phyloP scores from a whole-genome alignment of 2,113 vertebrate genomes.

The Corythaeola cristata region DNA sequence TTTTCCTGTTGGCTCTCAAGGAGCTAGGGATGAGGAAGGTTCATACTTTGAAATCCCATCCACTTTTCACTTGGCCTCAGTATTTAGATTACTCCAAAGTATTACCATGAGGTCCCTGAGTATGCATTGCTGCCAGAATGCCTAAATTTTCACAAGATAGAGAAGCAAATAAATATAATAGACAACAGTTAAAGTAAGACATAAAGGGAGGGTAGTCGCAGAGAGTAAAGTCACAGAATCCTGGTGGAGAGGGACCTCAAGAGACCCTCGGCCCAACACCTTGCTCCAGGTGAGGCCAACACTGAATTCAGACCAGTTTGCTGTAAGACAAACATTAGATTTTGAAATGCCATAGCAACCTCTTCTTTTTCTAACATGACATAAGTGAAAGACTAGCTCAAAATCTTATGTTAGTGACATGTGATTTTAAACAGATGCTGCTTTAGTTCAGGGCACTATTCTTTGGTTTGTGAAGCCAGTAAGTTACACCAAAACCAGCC shows the following conservation, averaged over 20 bases:
- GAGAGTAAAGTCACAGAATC: background rate
- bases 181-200: background rate
- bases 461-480: background rate
- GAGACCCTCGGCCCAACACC: background rate
- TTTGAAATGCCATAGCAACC: background rate
- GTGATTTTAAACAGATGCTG: background rate
- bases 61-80: background rate
- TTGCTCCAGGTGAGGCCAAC: fast-evolving
- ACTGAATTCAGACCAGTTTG: background rate
- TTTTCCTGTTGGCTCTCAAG: background rate
- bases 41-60: background rate
- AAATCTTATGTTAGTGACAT: background rate
- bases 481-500: background rate
- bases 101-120: background rate
- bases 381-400: background rate
- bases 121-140: background rate
- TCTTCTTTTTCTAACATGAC: background rate
- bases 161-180: background rate
- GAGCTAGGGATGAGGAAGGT: background rate
- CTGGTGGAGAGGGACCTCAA: background rate
- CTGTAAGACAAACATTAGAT: background rate
- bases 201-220: background rate
- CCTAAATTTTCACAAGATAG: background rate
- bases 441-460: background rate
- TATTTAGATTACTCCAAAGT: background rate